phyloP scores from a whole-genome alignment of 53 echinoderm and acorn worm genomes.

The Patiria pectinifera region DNA sequence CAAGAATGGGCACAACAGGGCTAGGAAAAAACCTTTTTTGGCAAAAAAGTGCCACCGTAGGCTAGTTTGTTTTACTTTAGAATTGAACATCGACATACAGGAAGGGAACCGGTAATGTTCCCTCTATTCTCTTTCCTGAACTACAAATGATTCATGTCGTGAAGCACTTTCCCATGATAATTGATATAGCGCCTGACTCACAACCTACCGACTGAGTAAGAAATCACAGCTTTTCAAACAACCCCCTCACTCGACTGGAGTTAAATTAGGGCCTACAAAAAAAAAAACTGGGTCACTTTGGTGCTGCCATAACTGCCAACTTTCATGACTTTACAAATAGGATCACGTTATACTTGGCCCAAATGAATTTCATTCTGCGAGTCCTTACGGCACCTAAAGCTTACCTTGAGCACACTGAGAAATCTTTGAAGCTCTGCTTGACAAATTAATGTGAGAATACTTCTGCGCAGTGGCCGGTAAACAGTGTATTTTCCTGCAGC shows the following conservation, averaged over 20 bases:
- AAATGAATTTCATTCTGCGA: neutral
- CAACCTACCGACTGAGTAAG: neutral
- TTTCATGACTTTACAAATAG: neutral
- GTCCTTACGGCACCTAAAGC: neutral
- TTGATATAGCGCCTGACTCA: conserved; percentile 11
- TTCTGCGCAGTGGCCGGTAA: neutral
- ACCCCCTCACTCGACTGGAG: conserved; percentile 36
- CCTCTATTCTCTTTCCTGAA: neutral
- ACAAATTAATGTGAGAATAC: neutral
- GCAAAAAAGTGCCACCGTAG: too few relatives aligned
- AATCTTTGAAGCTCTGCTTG: neutral
- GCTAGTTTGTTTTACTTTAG: too few relatives aligned
- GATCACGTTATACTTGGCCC: neutral
- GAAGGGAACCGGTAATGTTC: neutral
- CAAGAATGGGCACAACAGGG: too few relatives aligned
- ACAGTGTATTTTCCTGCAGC: neutral
- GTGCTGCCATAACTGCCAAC: neutral
- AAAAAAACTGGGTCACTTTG: neutral
- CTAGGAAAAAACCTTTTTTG: too few relatives aligned
- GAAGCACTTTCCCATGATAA: conserved; percentile 23
- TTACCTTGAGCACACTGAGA: conserved; percentile 36
- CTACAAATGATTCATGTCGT: conserved; percentile 33
- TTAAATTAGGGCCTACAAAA: neutral
- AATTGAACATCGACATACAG: neutral
- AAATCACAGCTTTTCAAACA: conserved; percentile 1